Evolutionary conservation across 2,888 invertebrate genomes (phyloP).

Genomic region (Epistrophella euchroma): DNA sequence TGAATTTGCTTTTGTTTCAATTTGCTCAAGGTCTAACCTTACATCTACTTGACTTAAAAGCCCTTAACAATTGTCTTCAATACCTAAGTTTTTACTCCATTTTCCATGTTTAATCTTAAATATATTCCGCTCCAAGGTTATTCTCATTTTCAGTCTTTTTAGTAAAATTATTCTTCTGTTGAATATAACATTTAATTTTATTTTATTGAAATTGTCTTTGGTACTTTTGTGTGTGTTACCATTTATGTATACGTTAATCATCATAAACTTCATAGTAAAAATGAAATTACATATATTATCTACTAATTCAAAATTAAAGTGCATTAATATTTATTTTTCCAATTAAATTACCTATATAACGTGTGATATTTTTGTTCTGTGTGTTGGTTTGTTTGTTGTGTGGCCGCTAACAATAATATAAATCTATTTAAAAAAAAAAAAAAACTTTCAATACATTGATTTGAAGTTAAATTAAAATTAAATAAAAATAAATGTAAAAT

Average conservation of each 20-base stretch:
- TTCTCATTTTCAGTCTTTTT: neutral
- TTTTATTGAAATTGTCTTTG: slow-evolving; percentile 71
- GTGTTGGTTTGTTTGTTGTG: slow-evolving; percentile 85
- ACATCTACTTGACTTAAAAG: too few relatives aligned
- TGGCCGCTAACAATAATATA: slow-evolving; percentile 83
- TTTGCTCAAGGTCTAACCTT: too few relatives aligned
- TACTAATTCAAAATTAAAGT: slow-evolving; percentile 38
- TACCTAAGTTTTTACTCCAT: too few relatives aligned
- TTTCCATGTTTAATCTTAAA: too few relatives aligned
- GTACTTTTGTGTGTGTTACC: slow-evolving; percentile 78
- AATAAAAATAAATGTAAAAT: slow-evolving; percentile 72
- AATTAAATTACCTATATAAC: slow-evolving; percentile 37
- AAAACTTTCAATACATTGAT: slow-evolving; percentile 59
- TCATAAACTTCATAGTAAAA: slow-evolving; percentile 63
- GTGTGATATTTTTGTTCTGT: slow-evolving; percentile 73
- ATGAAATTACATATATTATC: slow-evolving; percentile 17
- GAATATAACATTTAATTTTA: slow-evolving; percentile 36
- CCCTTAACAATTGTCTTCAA: too few relatives aligned
- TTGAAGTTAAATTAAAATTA: slow-evolving; percentile 52
- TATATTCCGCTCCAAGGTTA: neutral
- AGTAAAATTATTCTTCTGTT: slow-evolving; percentile 36
- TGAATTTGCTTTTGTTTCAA: too few relatives aligned
- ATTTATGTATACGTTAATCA: slow-evolving; percentile 62
- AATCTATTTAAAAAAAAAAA: slow-evolving; percentile 28
- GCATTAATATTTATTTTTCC: slow-evolving; percentile 36